These are phyloP conservation scores for Alexandromys fortis DNA, from an alignment of 2,113 vertebrate genomes.

Conservation along the genomic window DNA sequence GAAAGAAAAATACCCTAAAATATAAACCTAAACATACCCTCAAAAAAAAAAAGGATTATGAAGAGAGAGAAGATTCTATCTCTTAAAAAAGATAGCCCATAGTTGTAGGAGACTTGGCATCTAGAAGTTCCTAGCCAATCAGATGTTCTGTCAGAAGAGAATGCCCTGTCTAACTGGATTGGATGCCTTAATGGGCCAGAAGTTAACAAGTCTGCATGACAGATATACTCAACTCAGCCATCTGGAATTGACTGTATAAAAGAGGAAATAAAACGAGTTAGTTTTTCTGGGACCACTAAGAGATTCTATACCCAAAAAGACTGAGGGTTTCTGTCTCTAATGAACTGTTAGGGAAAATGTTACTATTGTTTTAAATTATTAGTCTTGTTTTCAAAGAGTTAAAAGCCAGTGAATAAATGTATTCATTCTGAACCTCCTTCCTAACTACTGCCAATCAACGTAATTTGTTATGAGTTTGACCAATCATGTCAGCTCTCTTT, in stretches of 20 bases:
- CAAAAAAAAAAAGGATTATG: slow-evolving; percentile 19
- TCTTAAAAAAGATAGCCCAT: slow-evolving; percentile 56
- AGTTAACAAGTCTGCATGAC: slow-evolving; percentile 75
- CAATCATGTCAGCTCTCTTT: background rate
- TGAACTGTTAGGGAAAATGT: background rate
- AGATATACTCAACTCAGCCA: slow-evolving; percentile 71
- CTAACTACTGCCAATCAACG: slow-evolving; percentile 2
- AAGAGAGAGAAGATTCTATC: slow-evolving; percentile 54
- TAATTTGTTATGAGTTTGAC: slow-evolving; percentile 1
- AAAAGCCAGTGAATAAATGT: slow-evolving; percentile 36
- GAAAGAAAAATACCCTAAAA: slow-evolving; percentile 53
- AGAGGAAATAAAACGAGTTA: slow-evolving; percentile 66
- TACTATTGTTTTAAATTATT: slow-evolving; percentile 8
- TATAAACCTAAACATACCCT: slow-evolving; percentile 22
- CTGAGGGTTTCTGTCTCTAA: slow-evolving; percentile 31
- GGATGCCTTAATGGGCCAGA: slow-evolving; percentile 66
- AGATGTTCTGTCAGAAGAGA: slow-evolving; percentile 63
- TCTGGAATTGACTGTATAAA: slow-evolving; percentile 76
- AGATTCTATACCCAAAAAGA: slow-evolving; percentile 62
- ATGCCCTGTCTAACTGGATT: slow-evolving; percentile 71
- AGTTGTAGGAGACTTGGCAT: slow-evolving; percentile 59
- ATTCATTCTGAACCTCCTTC: slow-evolving; percentile 14
- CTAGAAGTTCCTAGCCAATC: slow-evolving; percentile 62
- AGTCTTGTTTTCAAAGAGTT: slow-evolving; percentile 56
- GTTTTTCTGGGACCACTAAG: slow-evolving; percentile 66